Evolutionary conservation across 2,797 vertebrate genomes (phyloP).

Genomic region (Lepidocolaptes lacrymiger): DNA sequence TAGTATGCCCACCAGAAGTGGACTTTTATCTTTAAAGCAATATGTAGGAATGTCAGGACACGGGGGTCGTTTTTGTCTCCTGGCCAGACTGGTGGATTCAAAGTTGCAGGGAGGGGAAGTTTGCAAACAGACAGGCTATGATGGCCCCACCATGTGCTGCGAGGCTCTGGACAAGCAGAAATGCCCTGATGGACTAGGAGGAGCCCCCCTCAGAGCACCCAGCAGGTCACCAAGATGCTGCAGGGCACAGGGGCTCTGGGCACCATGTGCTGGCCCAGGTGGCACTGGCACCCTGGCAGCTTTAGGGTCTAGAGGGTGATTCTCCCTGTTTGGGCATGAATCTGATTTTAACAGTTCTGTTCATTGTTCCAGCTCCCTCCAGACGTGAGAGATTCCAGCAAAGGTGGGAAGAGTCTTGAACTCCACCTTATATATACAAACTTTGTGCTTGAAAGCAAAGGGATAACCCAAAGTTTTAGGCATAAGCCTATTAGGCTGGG

Average conservation of each 20-base stretch:
- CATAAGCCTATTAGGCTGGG: background rate
- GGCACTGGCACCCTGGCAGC: background rate
- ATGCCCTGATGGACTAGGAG: background rate
- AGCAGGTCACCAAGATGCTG: background rate
- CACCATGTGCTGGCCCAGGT: background rate
- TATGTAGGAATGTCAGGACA: background rate
- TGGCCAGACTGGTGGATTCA: background rate
- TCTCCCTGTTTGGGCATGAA: background rate
- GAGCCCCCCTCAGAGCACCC: accelerated
- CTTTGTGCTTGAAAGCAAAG: background rate
- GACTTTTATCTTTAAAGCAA: background rate
- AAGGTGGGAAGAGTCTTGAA: background rate
- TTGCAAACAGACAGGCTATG: background rate
- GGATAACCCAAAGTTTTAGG: background rate
- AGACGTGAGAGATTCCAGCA: background rate
- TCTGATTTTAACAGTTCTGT: background rate
- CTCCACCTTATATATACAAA: background rate
- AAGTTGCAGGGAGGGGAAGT: background rate
- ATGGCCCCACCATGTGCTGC: background rate
- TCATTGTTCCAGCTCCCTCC: background rate
- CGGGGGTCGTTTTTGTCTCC: background rate
- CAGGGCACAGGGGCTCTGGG: background rate
- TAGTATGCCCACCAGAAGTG: background rate
- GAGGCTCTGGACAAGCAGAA: background rate
- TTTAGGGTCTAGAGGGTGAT: accelerated